Base-by-base conservation (phyloP, 2,113 vertebrate genomes). In the Notothenia coriiceps region DNA sequence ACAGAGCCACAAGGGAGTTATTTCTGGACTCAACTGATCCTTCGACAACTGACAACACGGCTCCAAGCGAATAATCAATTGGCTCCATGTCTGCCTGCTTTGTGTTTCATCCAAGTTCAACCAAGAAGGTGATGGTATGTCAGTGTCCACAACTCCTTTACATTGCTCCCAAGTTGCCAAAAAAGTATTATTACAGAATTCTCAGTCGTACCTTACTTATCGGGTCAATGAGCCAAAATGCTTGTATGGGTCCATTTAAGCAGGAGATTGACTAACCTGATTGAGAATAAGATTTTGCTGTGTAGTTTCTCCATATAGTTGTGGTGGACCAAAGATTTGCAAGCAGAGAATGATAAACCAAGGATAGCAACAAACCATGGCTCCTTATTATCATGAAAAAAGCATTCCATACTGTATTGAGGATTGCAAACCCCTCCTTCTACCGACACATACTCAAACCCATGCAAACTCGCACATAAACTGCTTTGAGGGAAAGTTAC, bases 381-480 rank as follows among this genome's bases (percentile, higher is more conserved):
- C 70, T 80, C 84, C 79, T 74, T 84, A 88, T 92, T 91, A 88
- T 83, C 88, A 90, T 91, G 74, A 89, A 89, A 91, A 92, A 86
- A 68, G 65, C 86, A 80, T 91, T 90, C 79, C 89, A 76, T 93
- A 90, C 90, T 86, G 92, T 92, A 85, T 84, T 84, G 77, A 90
- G 75, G 29, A 61, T 54, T 66, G 35, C 61, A 76, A 69, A 70
- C 72, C 75, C 83, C 59, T 65, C 33, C 49, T 64, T 86, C 62
- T 65, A 57, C 29, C 29, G 43, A 33, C 55, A 40, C 52, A 20
- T 63, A 29, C 50, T 40, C 22, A 40, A 15, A 25, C 64, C 67
- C 49, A 84, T 62, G 50, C 73, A 73, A 65, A 70, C 67, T 57
- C 17, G 70, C 77, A 66, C 54, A 54, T 11, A 74, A 40, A 70